phyloP scores from a whole-genome alignment of 1,140 invertebrate genomes.

The Ylistrum balloti region DNA sequence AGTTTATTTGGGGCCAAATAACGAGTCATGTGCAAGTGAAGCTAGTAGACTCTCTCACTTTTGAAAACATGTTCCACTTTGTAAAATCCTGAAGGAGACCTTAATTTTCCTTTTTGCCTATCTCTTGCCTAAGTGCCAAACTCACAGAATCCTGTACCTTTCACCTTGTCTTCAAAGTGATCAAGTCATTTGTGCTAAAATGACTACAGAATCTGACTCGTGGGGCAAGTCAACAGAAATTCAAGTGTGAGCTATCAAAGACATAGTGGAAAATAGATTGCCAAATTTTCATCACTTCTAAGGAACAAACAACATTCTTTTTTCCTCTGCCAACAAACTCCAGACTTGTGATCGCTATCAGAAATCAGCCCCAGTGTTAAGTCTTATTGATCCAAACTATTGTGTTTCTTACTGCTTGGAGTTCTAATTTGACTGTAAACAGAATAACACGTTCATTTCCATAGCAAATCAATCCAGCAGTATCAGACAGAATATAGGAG shows the following conservation, averaged over 20 bases:
- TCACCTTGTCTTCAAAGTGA: no score
- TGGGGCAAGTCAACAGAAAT: no score
- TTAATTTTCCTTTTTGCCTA: no score
- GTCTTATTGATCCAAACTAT: constrained; percentile 1
- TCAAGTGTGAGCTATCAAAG: not conserved
- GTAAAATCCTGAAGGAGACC: no score
- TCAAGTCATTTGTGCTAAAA: no score
- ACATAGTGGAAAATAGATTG: not conserved
- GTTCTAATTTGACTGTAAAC: constrained; percentile 41
- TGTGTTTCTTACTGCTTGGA: not conserved
- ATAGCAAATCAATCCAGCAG: constrained; percentile 51
- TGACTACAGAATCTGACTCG: no score
- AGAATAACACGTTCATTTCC: constrained; percentile 45
- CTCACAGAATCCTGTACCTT: no score
- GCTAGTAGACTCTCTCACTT: no score
- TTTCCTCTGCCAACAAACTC: not conserved
- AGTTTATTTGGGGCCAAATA: no score
- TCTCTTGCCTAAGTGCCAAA: no score
- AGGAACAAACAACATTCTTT: not conserved
- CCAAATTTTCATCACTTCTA: not conserved
- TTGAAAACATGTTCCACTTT: no score
- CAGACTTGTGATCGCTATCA: not conserved
- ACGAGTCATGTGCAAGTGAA: no score
- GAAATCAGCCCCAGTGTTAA: not conserved
- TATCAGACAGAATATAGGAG: not conserved